These are phyloP conservation scores for Eulithis prunata DNA, from an alignment of 2,888 invertebrate genomes.

Conservation along the genomic window DNA sequence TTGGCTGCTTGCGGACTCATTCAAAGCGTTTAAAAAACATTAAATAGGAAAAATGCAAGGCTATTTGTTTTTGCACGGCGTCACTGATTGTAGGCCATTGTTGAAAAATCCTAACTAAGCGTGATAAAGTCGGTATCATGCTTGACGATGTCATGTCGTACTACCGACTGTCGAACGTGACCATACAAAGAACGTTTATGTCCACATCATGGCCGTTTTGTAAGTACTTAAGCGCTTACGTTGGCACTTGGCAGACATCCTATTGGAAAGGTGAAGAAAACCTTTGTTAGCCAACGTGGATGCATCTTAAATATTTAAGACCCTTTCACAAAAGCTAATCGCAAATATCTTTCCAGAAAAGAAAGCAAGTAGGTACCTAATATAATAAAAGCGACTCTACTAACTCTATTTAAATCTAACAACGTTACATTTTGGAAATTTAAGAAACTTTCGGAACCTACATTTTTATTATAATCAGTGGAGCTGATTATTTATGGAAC, in stretches of 20 bases:
- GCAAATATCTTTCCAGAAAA: background rate
- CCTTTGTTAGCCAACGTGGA: slow-evolving; percentile 5
- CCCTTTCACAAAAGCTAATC: background rate
- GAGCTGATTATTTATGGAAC: too few species aligned
- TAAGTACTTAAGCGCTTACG: slow-evolving; percentile 4
- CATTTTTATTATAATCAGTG: too few species aligned
- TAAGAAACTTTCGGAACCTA: too few species aligned
- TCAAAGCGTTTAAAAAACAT: slow-evolving; percentile 61
- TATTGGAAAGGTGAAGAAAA: slow-evolving; percentile 4
- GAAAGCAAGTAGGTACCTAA: too few species aligned
- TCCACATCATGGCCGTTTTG: slow-evolving; percentile 8
- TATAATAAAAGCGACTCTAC: too few species aligned
- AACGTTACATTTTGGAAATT: too few species aligned
- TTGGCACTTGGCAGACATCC: slow-evolving; percentile 14
- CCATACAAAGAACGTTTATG: slow-evolving; percentile 37
- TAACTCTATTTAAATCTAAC: too few species aligned
- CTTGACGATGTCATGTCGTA: slow-evolving; percentile 22
- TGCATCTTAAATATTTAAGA: slow-evolving; percentile 16
- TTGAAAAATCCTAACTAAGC: slow-evolving; percentile 32
- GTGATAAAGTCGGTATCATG: slow-evolving; percentile 30
- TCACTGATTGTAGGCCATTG: slow-evolving; percentile 41
- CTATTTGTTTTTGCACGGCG: slow-evolving; percentile 44
- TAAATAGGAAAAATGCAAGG: slow-evolving; percentile 65
- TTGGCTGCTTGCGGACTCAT: slow-evolving; percentile 54
- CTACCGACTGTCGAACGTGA: slow-evolving; percentile 38